These are phyloP conservation scores for Albula glossodonta DNA, from an alignment of 2,113 vertebrate species.

Conservation along the genomic window DNA sequence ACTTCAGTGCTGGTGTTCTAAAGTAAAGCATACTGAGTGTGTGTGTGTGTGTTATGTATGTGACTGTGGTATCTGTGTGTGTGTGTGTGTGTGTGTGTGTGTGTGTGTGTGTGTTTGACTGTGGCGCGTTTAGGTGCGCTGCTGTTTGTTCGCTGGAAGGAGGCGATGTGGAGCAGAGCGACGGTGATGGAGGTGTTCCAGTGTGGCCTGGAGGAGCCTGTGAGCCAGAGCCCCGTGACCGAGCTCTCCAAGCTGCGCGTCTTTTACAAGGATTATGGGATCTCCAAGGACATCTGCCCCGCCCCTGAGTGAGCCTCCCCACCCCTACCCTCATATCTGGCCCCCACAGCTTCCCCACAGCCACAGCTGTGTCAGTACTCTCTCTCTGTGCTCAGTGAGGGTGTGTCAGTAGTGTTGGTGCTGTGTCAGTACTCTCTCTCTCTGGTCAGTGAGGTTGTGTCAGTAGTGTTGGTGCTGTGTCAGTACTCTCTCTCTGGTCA, in stretches of 20 bases:
- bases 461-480: too few species aligned
- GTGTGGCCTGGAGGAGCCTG: conserved; percentile 46
- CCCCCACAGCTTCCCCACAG: neutral
- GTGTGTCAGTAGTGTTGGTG: too few species aligned
- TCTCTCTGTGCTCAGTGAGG: too few species aligned
- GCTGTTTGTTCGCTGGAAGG: conserved; percentile 69
- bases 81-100: conserved; percentile 21
- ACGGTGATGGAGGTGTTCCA: conserved; percentile 72
- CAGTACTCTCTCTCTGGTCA: neutral
- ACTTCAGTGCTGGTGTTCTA: neutral
- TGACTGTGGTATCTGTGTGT: conserved; percentile 1
- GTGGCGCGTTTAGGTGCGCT: conserved; percentile 60
- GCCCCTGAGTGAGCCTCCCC: conserved; percentile 65
- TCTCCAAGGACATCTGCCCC: conserved; percentile 63
- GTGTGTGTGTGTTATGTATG: neutral
- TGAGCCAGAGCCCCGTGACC: conserved; percentile 62
- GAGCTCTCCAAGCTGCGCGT: conserved; percentile 68
- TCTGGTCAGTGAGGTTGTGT: too few species aligned
- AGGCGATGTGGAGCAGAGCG: conserved; percentile 79
- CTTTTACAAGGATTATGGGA: conserved; percentile 81
- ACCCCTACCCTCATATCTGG: neutral
- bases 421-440: too few species aligned
- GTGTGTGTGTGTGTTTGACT: neutral
- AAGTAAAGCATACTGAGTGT: neutral
- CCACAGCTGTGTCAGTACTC: too few species aligned